Conservation (phyloP, 1,140 invertebrate genomes). For the Agrilus planipennis region DNA sequence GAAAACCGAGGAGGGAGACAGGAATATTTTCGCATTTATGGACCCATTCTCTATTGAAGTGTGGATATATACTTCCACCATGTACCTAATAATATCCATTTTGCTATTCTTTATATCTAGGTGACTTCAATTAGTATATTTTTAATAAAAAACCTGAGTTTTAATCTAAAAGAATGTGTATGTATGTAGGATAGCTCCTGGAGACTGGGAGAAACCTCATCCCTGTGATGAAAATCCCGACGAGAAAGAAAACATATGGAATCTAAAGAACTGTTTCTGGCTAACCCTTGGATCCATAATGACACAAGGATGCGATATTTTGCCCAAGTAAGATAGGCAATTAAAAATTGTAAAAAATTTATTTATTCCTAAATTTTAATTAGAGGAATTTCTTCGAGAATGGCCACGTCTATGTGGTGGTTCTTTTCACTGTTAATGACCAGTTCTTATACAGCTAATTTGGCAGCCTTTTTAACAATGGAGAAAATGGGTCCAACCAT, state of each 20-base stretch:
- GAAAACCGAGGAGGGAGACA: slow-evolving; percentile 51
- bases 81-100: slow-evolving; percentile 71
- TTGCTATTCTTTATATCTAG: slow-evolving; percentile 68
- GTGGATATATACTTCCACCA: slow-evolving; percentile 82
- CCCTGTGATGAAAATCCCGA: slow-evolving; percentile 68
- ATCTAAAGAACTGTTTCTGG: slow-evolving; percentile 61
- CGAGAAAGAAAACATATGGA: slow-evolving; percentile 63
- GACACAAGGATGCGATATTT: slow-evolving; percentile 65
- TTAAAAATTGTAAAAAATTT: neutral
- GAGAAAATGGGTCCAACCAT: slow-evolving; percentile 74
- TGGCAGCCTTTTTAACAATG: slow-evolving; percentile 88
- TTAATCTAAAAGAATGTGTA: neutral
- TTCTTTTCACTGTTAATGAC: slow-evolving; percentile 93
- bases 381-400: slow-evolving; percentile 60
- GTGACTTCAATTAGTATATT: slow-evolving; percentile 30
- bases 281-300: slow-evolving; percentile 65
- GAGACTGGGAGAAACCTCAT: slow-evolving; percentile 78
- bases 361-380: neutral
- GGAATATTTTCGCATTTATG: slow-evolving; percentile 73
- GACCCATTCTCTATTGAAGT: slow-evolving; percentile 76
- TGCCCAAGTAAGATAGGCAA: slow-evolving; percentile 48
- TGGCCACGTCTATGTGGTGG: slow-evolving; percentile 86
- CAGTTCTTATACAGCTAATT: slow-evolving; percentile 91
- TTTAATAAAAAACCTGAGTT: neutral
- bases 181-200: slow-evolving; percentile 56